Evolutionary conservation across 1,140 invertebrate species (phyloP), one percentile per base, ranked within the genome.

Genomic region (Bombus consobrinus): DNA sequence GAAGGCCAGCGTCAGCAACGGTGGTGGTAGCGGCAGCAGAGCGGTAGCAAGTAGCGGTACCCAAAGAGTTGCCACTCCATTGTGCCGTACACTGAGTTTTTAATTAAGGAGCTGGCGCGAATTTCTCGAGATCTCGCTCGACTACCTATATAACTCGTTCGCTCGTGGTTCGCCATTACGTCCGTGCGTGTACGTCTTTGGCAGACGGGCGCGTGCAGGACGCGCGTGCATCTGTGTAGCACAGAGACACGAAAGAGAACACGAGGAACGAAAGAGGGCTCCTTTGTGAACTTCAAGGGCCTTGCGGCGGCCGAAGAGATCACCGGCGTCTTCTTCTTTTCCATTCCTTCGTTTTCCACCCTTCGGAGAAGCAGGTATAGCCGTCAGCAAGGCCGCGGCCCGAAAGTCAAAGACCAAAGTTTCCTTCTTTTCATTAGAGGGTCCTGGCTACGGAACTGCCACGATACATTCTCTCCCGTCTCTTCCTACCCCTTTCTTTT

Each of bases 371-470:
- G 69, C 87, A 78, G 90, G 79, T 81, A 90, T 74, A 81, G 73
- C 88, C 87, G 74, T 79, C 80, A 85, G 84, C 89, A 81, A 90
- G 83, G 77, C 88, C 75, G 79, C 79, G 68, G 89, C 41, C 76
- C 86, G 76, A 88, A 88, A 93, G 89, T 93, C 92, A 94, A 94
- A 94, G 91, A 93, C 88, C 77, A 92, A 93, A 93, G 89, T 91
- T 92, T 92, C 88, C 88, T 93, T 92, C 94, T 94, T 92, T 92
- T 94, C 92, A 94, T 94, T 91, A 92, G 88, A 88, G 91, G 86
- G 66, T 85, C 59, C 84, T 85, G 84, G 84, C 85, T 89, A 80
- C 87, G 86, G 71, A 88, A 89, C 86, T 87, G 85, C 85, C 62
- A 85, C 89, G 91, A 92, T 91, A 91, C 87, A 91, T 85, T 84